A percentile compares a stretch with the other conserved stretches of the same genome.
Evolutionary conservation across 2,888 invertebrate genomes (phyloP).

Genomic region (Acrocyrtus sp.): DNA sequence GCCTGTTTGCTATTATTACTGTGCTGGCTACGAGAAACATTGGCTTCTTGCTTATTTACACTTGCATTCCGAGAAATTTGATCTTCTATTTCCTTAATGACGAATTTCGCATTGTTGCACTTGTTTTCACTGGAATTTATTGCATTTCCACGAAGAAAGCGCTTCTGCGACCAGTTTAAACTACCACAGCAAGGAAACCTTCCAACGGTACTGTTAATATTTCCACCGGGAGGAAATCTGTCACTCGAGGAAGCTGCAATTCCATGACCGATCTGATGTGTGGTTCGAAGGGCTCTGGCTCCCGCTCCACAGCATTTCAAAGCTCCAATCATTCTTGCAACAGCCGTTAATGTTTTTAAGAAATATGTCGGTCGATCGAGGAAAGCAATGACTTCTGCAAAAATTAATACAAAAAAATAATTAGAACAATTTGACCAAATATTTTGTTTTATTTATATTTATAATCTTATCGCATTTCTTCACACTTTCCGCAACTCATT

Average conservation of each 20-base stretch:
- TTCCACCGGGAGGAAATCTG: background rate
- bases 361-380: no score
- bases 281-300: constrained; percentile 15
- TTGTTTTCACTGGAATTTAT: background rate
- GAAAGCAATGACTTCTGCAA: no score
- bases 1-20: background rate
- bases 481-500: no score
- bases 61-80: background rate
- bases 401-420: no score
- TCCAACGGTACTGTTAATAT: background rate
- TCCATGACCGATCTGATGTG: no score
- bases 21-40: no score
- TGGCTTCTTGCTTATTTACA: no score
- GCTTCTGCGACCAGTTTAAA: constrained; percentile 27
- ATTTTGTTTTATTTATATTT: no score
- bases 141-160: constrained; percentile 9
- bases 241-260: no score
- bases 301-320: constrained; percentile 16
- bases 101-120: constrained; percentile 3
- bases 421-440: no score
- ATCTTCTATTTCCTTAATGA: constrained; percentile 12
- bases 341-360: no score
- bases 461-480: no score
- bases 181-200: background rate
- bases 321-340: constrained; percentile 16